These are phyloP conservation scores for Macrosiphum euphorbiae DNA, from an alignment of 2,888 invertebrate genomes.

Conservation along the genomic window DNA sequence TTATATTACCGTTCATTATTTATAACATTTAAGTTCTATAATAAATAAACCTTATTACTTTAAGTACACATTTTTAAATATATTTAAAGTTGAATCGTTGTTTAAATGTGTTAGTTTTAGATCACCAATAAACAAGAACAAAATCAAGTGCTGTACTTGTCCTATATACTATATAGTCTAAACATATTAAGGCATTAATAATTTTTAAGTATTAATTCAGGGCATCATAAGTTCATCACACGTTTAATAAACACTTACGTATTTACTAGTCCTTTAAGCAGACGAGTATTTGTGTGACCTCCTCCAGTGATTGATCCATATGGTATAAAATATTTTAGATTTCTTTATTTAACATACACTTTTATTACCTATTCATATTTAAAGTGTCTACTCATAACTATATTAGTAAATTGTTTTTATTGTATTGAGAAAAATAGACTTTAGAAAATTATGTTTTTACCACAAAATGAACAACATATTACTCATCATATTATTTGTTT, in stretches of 20 bases:
- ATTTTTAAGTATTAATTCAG: background rate
- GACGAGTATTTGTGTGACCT: background rate
- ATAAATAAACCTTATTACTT: background rate
- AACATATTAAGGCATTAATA: background rate
- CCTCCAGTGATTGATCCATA: background rate
- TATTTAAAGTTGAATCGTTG: background rate
- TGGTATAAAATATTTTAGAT: background rate
- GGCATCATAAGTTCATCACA: background rate
- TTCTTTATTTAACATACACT: background rate
- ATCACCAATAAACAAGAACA: background rate
- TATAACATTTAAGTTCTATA: background rate
- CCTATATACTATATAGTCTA: background rate
- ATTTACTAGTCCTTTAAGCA: background rate
- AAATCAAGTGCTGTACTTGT: background rate
- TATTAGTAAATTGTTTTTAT: background rate
- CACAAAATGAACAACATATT: background rate
- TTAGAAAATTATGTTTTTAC: background rate
- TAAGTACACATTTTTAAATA: background rate
- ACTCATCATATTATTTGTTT: background rate
- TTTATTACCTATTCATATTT: background rate
- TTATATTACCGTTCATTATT: background rate
- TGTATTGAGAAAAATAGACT: background rate
- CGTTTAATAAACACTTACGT: background rate
- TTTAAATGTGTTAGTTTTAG: background rate
- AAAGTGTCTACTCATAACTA: background rate